phyloP scores from a whole-genome alignment of 1,140 invertebrate genomes.

The Drosophila sechellia region DNA sequence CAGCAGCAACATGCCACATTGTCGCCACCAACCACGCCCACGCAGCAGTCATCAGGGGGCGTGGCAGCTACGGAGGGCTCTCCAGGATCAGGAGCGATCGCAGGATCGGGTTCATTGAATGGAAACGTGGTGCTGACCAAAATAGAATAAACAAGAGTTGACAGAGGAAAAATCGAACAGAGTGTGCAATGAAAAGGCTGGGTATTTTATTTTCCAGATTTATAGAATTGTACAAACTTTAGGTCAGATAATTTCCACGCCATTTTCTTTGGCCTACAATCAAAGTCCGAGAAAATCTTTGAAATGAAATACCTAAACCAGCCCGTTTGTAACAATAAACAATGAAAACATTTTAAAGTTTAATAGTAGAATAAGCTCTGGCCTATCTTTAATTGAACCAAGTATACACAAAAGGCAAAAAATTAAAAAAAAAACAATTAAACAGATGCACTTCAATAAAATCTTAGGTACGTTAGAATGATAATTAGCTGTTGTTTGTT shows the following conservation, averaged over 20 bases:
- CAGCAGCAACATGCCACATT: constrained; percentile 67
- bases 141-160: constrained; percentile 44
- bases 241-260: no score
- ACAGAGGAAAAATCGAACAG: neutral
- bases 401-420: constrained; percentile 12
- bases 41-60: constrained; percentile 44
- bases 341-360: constrained; percentile 9
- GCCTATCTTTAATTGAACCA: constrained; percentile 32
- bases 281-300: constrained; percentile 2
- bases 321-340: constrained; percentile 12
- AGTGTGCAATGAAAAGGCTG: constrained; percentile 33
- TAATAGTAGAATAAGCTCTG: constrained; percentile 20
- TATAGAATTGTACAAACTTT: constrained; percentile 7
- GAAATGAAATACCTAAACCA: constrained; percentile 9
- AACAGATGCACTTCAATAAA: constrained; percentile 26
- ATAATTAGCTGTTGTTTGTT: constrained; percentile 31
- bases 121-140: constrained; percentile 51
- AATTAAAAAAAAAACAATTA: constrained; percentile 6
- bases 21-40: constrained; percentile 79
- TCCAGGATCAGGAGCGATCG: constrained; percentile 22
- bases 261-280: neutral
- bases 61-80: constrained; percentile 31
- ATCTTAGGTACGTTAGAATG: constrained; percentile 21
- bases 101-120: constrained; percentile 29
- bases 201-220: constrained; percentile 20